A percentile compares a stretch with the other conserved stretches of the same genome.
phyloP scores from a whole-genome alignment of 2,797 vertebrate genomes.

The Gadopsis marmoratus region DNA sequence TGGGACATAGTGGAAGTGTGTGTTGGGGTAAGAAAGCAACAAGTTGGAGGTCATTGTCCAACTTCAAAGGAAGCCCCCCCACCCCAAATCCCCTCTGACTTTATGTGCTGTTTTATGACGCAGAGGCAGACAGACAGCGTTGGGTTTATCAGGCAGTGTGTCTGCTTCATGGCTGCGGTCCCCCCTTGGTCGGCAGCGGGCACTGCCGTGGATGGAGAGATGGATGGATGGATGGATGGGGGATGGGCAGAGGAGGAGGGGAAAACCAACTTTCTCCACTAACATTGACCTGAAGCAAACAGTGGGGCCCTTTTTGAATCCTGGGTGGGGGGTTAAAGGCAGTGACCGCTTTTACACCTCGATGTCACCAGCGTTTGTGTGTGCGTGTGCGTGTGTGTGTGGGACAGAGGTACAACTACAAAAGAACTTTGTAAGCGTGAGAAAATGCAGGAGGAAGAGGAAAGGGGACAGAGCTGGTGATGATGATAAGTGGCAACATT shows the following conservation, averaged over 20 bases:
- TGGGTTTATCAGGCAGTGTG: constrained; percentile 27
- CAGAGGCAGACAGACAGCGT: constrained; percentile 69
- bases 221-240: constrained; percentile 27
- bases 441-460: constrained; percentile 24
- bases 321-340: constrained; percentile 43
- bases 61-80: constrained; percentile 73
- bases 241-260: constrained; percentile 38
- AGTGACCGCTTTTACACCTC: constrained; percentile 66
- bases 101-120: constrained; percentile 74
- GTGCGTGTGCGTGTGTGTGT: constrained; percentile 28
- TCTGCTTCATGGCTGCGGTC: constrained; percentile 16
- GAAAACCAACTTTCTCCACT: constrained; percentile 69
- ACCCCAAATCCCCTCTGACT: constrained; percentile 35
- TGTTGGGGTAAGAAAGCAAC: constrained; percentile 60
- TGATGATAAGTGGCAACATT: constrained; percentile 25
- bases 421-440: constrained; percentile 34
- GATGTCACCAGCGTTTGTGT: constrained; percentile 44
- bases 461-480: constrained; percentile 16
- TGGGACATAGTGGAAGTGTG: constrained; percentile 23
- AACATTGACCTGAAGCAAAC: constrained; percentile 75
- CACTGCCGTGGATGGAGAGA: constrained; percentile 17
- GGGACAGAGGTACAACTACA: constrained; percentile 11
- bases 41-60: constrained; percentile 82
- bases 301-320: constrained; percentile 54
- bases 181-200: constrained; percentile 21